Evolutionary conservation across 2,888 invertebrate species (phyloP), one percentile per base, ranked within the genome.

Genomic region (Monoplex corrugatus): DNA sequence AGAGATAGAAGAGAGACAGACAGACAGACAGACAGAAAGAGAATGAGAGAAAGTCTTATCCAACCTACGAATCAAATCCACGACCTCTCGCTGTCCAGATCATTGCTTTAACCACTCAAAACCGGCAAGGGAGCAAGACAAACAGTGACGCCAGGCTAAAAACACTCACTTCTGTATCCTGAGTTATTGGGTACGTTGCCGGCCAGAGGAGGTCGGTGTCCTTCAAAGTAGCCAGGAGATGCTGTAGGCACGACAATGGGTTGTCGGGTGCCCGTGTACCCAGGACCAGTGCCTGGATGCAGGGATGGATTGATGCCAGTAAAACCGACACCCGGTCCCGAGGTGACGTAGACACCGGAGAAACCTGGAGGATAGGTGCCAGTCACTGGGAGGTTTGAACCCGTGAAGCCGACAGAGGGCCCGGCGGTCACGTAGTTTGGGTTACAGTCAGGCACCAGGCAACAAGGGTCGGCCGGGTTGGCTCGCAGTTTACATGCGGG

Each of bases 201-300:
- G 43, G 38, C 43, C 13, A 80, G 35, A 38, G 44, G 35, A 16
- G 57, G 78, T 2, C 91, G 90, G 40, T 87, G 89, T n/a, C 93
- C 93, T 28, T 92, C 91, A 90, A 93, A 91, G 16, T 91, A 90
- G n/a, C 92, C 93, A 2, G 92, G 89, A 43, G 93, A 87, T 2
- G 92, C 91, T 86, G 92, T 91, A 3, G 93, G 92, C 32, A 91
- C 92, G n/a, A 92, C 75, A 16, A 91, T 89, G 40, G 90, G 88
- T 16, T 90, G 83, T n/a, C 89, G 75, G 75, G 92, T 92, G 38
- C 92, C 93, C 6, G 92, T 91, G 50, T 89, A 82, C 6, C 90
- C 87, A 40, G 68, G 82, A 16, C 86, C 87, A 68, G 93, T 92
- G 89, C 86, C 40, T 32, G 87, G 87, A 23, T 40, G 38, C 78